phyloP scores from a whole-genome alignment of 2,113 vertebrate species.

The Cepphus grylle region DNA sequence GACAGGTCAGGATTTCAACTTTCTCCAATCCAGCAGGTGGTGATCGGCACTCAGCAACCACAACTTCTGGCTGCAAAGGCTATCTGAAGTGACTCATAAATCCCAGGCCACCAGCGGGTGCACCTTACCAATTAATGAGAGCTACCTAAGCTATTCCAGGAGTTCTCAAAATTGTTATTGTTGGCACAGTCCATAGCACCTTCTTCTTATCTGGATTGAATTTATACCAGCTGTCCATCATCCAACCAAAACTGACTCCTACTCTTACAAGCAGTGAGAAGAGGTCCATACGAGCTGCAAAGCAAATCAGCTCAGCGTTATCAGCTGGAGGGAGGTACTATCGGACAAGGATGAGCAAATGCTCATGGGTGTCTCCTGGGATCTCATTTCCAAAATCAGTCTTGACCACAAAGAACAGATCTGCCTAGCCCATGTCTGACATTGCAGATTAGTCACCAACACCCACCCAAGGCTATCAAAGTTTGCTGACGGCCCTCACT shows the following conservation, averaged over 20 bases:
- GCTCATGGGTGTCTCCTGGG: not conserved
- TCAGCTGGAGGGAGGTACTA: not conserved
- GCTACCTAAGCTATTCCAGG: not conserved
- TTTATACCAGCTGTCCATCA: not conserved
- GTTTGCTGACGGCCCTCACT: not conserved
- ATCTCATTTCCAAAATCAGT: conserved; percentile 6
- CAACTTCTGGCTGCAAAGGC: not conserved
- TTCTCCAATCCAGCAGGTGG: not conserved
- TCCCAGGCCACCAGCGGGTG: not conserved
- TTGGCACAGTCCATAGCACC: not conserved
- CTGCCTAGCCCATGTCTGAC: not conserved
- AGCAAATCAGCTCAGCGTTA: not conserved
- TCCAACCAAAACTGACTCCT: not conserved
- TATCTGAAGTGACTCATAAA: not conserved
- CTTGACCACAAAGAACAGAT: not conserved
- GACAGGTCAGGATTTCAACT: not conserved
- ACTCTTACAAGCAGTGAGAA: not conserved
- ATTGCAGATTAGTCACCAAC: not conserved
- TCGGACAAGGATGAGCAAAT: not conserved
- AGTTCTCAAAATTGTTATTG: not conserved
- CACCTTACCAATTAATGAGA: not conserved
- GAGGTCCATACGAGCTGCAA: not conserved
- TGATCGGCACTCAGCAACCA: not conserved
- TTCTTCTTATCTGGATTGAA: not conserved
- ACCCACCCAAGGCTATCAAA: not conserved